Evolutionary conservation across 2,113 vertebrate genomes (phyloP).

Genomic region (Gorilla gorilla): DNA sequence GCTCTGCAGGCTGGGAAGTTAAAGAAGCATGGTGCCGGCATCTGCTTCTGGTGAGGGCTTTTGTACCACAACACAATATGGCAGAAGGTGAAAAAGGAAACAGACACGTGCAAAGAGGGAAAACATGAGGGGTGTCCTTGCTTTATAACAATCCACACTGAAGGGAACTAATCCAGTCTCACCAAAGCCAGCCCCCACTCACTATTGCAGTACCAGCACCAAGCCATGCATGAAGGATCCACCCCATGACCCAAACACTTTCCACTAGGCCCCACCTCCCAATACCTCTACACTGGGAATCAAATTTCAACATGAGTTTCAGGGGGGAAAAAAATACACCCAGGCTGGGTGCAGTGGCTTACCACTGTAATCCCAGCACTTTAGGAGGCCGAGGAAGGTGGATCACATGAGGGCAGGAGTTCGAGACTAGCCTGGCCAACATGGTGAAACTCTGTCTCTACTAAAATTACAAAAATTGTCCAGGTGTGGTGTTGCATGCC

Average conservation of each 20-base stretch:
- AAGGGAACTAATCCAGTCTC: not conserved
- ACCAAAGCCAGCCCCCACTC: not conserved
- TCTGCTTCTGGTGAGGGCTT: not conserved
- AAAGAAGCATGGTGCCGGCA: not conserved
- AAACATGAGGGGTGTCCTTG: not conserved
- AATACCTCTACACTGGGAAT: not conserved
- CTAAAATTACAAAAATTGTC: too few relatives aligned
- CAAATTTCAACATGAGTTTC: not conserved
- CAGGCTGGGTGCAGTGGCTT: too few relatives aligned
- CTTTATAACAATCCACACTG: not conserved
- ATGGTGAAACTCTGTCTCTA: too few relatives aligned
- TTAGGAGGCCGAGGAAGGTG: too few relatives aligned
- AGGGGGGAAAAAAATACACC: not conserved
- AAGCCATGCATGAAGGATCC: not conserved
- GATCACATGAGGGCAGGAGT: too few relatives aligned
- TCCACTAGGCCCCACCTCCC: not conserved
- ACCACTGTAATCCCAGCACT: too few relatives aligned
- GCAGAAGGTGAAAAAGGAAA: not conserved
- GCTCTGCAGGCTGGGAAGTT: not conserved
- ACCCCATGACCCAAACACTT: not conserved
- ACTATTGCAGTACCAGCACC: not conserved
- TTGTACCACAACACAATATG: not conserved
- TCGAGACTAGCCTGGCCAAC: too few relatives aligned
- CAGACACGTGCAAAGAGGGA: not conserved
- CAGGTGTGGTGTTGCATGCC: too few relatives aligned